A percentile compares a stretch with the other conserved stretches of the same genome.
phyloP scores from a whole-genome alignment of 2,888 invertebrate genomes.

The Aleiodes leptofemur region DNA sequence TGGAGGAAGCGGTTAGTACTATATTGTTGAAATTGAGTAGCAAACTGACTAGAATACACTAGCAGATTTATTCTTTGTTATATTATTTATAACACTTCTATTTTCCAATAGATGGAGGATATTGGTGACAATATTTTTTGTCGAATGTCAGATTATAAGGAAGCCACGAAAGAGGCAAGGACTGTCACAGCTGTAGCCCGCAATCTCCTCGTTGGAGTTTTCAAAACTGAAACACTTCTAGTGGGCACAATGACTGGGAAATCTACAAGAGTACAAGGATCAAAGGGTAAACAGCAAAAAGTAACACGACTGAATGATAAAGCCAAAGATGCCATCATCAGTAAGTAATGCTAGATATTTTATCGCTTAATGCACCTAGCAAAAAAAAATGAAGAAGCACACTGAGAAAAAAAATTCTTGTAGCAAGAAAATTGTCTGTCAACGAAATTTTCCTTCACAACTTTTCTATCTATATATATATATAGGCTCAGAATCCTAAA shows the following conservation, averaged over 20 bases:
- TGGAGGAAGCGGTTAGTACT: no score
- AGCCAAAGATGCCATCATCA: conserved; percentile 11
- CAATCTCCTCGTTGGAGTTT: conserved; percentile 20
- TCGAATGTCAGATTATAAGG: background rate
- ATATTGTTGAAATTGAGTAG: no score
- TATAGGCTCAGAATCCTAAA: no score
- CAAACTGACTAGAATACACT: no score
- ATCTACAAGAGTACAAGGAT: conserved; percentile 4
- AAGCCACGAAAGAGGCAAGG: background rate
- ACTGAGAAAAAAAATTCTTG: no score
- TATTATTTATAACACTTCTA: no score
- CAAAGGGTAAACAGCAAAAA: background rate
- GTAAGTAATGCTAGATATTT: conserved; percentile 23
- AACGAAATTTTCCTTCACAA: no score
- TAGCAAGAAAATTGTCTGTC: no score
- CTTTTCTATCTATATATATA: no score
- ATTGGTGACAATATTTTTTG: conserved; percentile 5
- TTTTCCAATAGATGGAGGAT: background rate
- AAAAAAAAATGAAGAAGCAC: no score
- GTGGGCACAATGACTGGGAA: background rate
- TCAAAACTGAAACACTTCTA: background rate
- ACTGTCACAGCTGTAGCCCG: conserved; percentile 10
- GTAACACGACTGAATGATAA: conserved; percentile 4
- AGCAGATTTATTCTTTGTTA: no score
- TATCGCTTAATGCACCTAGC: background rate